Conservation (phyloP, 2,113 vertebrate species). For the Menura novaehollandiae region DNA sequence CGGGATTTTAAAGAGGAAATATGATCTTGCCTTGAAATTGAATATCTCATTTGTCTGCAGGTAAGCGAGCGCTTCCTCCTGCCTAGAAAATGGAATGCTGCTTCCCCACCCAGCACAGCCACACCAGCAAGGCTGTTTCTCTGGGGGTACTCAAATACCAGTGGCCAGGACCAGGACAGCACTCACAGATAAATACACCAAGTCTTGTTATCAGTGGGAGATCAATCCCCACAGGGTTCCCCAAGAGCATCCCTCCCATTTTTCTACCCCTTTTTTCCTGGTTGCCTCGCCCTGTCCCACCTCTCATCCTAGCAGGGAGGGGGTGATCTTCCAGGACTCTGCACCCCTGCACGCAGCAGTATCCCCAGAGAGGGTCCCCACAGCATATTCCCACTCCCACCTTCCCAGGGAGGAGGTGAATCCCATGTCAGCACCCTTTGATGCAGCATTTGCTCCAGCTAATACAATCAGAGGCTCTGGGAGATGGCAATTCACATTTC, state of each 20-base stretch:
- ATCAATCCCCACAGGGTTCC: not conserved
- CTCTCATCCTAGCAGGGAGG: not conserved
- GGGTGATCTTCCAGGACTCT: not conserved
- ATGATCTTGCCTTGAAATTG: not conserved
- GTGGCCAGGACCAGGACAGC: not conserved
- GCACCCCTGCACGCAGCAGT: rapidly evolving
- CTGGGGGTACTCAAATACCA: not conserved
- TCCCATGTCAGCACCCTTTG: not conserved
- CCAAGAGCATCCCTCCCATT: not conserved
- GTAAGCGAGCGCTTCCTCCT: not conserved
- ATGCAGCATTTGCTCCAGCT: rapidly evolving
- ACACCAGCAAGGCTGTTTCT: not conserved
- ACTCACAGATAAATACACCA: not conserved
- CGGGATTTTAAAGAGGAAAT: constrained; percentile 21
- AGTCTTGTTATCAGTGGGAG: not conserved
- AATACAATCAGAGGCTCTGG: not conserved
- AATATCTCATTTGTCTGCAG: not conserved
- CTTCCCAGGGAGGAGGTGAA: not conserved
- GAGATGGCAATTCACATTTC: not conserved
- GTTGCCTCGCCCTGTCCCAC: not conserved
- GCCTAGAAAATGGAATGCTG: not conserved
- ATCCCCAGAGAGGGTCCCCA: not conserved
- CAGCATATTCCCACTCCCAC: not conserved
- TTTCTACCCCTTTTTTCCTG: not conserved
- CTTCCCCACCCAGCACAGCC: not conserved